Conservation (phyloP, 2,888 invertebrate genomes). For the Sipunculus nudus region DNA sequence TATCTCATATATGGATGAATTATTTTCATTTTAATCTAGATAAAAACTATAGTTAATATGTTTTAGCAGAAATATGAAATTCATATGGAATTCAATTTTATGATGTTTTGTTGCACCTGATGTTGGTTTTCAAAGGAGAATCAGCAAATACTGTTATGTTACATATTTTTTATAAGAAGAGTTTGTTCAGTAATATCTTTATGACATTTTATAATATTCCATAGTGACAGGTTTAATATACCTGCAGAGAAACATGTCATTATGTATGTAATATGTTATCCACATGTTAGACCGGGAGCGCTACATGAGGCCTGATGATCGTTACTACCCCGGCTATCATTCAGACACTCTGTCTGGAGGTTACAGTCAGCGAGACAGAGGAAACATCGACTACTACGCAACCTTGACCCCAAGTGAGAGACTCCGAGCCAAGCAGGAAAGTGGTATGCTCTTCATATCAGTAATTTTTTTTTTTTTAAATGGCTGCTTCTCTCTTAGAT, state of each 20-base stretch:
- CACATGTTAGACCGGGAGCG: neutral
- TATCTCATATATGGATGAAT: too few relatives aligned
- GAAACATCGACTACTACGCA: constrained; percentile 61
- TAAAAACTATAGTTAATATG: too few relatives aligned
- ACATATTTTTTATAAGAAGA: neutral
- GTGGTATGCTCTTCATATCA: constrained; percentile 20
- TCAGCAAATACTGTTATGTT: neutral
- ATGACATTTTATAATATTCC: neutral
- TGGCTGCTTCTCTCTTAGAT: too few relatives aligned
- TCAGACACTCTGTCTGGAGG: constrained; percentile 46
- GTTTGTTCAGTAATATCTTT: neutral
- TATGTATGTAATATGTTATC: neutral
- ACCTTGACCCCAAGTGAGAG: constrained; percentile 62
- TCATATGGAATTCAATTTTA: too few relatives aligned
- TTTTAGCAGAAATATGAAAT: too few relatives aligned
- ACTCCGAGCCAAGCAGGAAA: constrained; percentile 12
- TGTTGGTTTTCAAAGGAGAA: too few relatives aligned
- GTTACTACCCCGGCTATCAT: constrained; percentile 71
- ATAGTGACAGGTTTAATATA: neutral
- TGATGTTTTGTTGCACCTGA: too few relatives aligned
- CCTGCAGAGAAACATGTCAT: neutral
- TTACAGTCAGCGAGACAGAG: constrained; percentile 59
- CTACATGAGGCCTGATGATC: constrained; percentile 23
- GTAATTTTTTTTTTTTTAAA: too few relatives aligned
- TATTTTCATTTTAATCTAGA: too few relatives aligned